A percentile compares a stretch with the other conserved stretches of the same genome.
These are phyloP conservation scores for Acanthiza pusilla DNA, from an alignment of 2,797 vertebrate species.

Conservation along the genomic window DNA sequence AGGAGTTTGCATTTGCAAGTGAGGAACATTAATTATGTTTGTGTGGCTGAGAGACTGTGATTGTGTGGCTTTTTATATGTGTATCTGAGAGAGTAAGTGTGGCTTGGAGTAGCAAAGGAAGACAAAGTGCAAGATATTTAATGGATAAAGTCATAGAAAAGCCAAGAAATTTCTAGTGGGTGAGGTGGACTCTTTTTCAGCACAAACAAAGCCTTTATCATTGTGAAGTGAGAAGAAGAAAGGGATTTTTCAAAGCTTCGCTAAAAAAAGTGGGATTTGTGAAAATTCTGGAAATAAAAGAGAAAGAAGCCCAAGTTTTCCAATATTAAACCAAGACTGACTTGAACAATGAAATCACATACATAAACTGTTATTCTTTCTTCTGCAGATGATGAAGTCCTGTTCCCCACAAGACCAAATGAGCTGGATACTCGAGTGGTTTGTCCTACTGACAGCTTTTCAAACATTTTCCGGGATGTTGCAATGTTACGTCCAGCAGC, in stretches of 20 bases:
- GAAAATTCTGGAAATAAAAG: not conserved
- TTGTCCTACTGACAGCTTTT: constrained; percentile 64
- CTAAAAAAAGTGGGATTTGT: not conserved
- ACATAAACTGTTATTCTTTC: not conserved
- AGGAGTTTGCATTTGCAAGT: not conserved
- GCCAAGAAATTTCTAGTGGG: not conserved
- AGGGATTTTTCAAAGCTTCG: not conserved
- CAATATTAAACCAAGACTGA: not conserved
- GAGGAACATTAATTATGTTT: not conserved
- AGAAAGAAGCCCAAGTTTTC: not conserved
- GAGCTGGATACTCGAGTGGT: constrained; percentile 66
- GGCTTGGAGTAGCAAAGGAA: not conserved
- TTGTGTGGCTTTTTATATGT: not conserved
- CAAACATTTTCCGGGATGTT: constrained; percentile 66
- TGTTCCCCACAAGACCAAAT: constrained; percentile 34
- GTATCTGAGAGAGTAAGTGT: not conserved
- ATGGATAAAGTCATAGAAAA: not conserved
- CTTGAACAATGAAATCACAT: not conserved
- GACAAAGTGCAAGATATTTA: not conserved
- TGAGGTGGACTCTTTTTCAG: not conserved
- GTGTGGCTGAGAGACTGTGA: not conserved
- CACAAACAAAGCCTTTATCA: not conserved
- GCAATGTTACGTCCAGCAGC: constrained; percentile 70
- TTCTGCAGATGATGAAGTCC: constrained; percentile 63
- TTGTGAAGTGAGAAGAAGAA: not conserved